A percentile compares a stretch with the other conserved stretches of the same genome.
Evolutionary conservation across 2,113 vertebrate species (phyloP).

Genomic region (Python bivittatus): DNA sequence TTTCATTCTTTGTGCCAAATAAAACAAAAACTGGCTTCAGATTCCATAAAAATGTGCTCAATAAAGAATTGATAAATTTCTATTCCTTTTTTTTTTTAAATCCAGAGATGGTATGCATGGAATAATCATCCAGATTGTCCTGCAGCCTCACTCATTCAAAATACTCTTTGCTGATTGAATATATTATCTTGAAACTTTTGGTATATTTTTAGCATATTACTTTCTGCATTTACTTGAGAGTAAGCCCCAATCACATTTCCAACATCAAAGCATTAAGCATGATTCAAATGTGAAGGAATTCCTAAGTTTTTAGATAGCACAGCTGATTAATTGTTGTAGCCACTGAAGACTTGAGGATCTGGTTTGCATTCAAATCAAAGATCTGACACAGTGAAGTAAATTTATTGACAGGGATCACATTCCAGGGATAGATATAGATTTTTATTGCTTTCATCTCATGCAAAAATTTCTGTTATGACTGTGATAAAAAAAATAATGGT

Average conservation of each 20-base stretch:
- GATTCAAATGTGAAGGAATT: background rate
- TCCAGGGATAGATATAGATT: conserved; percentile 49
- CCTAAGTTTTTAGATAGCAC: background rate
- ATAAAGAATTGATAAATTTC: background rate
- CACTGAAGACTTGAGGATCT: conserved; percentile 46
- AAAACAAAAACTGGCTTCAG: background rate
- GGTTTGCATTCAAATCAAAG: conserved; percentile 58
- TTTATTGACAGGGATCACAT: conserved; percentile 52
- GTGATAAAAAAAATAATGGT: conserved; percentile 50
- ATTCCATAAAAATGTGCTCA: background rate
- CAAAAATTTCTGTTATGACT: conserved; percentile 33
- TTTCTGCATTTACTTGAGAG: background rate
- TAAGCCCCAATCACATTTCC: background rate
- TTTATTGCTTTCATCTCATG: conserved; percentile 55
- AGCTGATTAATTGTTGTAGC: conserved; percentile 21
- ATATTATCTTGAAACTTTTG: background rate
- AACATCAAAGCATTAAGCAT: conserved; percentile 18
- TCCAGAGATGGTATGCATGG: background rate
- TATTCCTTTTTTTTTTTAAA: background rate
- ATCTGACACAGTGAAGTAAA: conserved; percentile 41
- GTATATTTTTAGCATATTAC: background rate
- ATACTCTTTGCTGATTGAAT: background rate
- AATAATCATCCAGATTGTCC: background rate
- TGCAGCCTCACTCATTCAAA: background rate
- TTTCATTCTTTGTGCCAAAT: background rate